These are phyloP conservation scores for Drosophila serrata DNA, from an alignment of 1,140 invertebrate species.

Conservation along the genomic window DNA sequence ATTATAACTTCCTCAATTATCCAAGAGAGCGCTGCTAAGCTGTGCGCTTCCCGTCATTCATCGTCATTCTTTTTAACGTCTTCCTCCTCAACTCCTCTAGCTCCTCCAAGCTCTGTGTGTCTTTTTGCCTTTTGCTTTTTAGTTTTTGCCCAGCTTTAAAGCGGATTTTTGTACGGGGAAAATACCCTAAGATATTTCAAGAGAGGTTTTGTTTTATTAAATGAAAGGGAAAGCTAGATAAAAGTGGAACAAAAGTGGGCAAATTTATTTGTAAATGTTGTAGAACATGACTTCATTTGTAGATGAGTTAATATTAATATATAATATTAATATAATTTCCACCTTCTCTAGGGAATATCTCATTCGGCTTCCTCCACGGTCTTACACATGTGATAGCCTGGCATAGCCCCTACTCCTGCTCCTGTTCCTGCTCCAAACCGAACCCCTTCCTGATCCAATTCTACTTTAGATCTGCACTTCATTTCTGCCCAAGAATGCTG, in stretches of 20 bases:
- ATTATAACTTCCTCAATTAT: conserved; percentile 85
- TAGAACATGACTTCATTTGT: background rate
- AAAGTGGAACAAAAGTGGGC: background rate
- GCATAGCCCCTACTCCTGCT: background rate
- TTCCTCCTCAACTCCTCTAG: conserved; percentile 34
- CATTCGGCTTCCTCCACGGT: conserved; percentile 8
- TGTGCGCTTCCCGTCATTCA: conserved; percentile 83
- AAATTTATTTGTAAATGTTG: background rate
- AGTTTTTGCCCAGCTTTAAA: conserved; percentile 58
- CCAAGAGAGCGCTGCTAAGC: conserved; percentile 69
- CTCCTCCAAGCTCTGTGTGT: conserved; percentile 2
- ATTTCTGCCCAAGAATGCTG: conserved; percentile 70
- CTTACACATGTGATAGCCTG: conserved; percentile 30
- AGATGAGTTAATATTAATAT: background rate
- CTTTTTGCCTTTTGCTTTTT: conserved; percentile 16
- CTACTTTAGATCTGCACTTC: conserved; percentile 76
- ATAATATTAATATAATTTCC: too few relatives aligned
- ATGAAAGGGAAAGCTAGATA: background rate
- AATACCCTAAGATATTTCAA: conserved; percentile 36
- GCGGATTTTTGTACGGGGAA: conserved; percentile 57
- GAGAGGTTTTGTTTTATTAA: too few relatives aligned
- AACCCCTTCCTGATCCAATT: conserved; percentile 58
- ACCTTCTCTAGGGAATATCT: too few relatives aligned
- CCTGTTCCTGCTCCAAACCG: background rate
- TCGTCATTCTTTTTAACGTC: conserved; percentile 83